A percentile compares a stretch with the other conserved stretches of the same genome.
phyloP scores from a whole-genome alignment of 2,797 vertebrate genomes.

The Coccyzus lansbergi region DNA sequence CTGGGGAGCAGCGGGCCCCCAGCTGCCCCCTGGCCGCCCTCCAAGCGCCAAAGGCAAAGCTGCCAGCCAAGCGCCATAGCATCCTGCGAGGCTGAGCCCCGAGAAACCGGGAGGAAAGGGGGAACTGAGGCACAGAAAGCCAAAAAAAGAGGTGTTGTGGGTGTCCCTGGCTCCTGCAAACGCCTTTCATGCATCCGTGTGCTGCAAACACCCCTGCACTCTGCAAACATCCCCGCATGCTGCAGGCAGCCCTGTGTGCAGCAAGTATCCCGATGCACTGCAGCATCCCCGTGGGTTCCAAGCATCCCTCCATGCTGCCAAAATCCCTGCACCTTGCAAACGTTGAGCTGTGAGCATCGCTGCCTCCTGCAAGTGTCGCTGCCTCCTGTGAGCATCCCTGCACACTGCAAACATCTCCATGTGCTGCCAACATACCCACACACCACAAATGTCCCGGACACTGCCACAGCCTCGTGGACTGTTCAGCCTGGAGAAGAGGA shows the following conservation, averaged over 20 bases:
- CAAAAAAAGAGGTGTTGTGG: not conserved
- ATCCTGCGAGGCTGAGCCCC: not conserved
- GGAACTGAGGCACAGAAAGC: not conserved
- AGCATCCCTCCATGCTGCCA: not conserved
- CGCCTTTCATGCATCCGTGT: fast-evolving
- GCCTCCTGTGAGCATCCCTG: no score
- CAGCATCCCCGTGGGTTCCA: not conserved
- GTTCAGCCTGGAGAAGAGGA: no score
- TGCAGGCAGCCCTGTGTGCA: not conserved
- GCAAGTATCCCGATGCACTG: fast-evolving
- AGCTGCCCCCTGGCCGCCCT: not conserved
- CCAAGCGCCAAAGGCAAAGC: not conserved
- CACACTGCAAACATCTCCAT: no score
- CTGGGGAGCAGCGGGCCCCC: constrained; percentile 36
- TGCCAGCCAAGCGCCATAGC: fast-evolving
- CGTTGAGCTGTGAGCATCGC: not conserved
- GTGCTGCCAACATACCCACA: no score
- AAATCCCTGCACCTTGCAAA: no score
- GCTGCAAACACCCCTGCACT: not conserved
- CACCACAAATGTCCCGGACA: no score
- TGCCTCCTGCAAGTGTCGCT: not conserved
- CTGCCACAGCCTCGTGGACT: no score
- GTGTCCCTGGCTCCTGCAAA: not conserved
- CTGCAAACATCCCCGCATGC: not conserved
- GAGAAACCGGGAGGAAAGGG: fast-evolving